Percentiles rank a stretch among this genome's conserved stretches.
phyloP scores from a whole-genome alignment of 2,888 invertebrate species.

The Harmothoe impar region DNA sequence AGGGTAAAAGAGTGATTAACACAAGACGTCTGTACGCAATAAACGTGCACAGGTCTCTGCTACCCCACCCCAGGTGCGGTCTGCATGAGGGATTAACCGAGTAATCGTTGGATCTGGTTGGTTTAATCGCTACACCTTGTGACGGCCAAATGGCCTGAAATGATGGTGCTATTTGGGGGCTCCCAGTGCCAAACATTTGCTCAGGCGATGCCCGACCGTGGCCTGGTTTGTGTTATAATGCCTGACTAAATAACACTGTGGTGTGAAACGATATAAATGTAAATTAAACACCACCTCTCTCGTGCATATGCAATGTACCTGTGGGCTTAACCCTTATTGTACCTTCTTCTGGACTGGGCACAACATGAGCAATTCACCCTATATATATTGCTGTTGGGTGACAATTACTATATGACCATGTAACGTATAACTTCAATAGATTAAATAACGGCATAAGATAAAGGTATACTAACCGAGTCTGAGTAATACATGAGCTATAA shows the following conservation, averaged over 20 bases:
- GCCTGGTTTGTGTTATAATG: background rate
- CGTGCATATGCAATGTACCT: background rate
- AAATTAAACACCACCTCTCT: background rate
- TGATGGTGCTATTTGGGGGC: background rate
- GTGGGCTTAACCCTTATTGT: background rate
- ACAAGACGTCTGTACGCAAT: no score
- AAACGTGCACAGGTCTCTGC: no score
- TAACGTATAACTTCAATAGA: no score
- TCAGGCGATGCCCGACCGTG: background rate
- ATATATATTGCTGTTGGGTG: no score
- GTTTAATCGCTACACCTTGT: background rate
- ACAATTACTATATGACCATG: no score
- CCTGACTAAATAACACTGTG: background rate
- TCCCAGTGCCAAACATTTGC: constrained; percentile 3
- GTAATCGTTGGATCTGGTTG: constrained; percentile 19
- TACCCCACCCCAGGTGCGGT: no score
- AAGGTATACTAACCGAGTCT: no score
- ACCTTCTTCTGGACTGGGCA: no score
- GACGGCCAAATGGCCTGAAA: constrained; percentile 35
- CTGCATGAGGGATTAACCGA: background rate
- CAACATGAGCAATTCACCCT: no score
- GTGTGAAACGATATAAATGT: constrained; percentile 51
- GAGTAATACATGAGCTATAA: no score
- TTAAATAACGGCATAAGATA: no score
- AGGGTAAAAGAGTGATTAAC: no score